Conservation (phyloP, 2,797 vertebrate genomes). For the Zenarchopterus dispar region DNA sequence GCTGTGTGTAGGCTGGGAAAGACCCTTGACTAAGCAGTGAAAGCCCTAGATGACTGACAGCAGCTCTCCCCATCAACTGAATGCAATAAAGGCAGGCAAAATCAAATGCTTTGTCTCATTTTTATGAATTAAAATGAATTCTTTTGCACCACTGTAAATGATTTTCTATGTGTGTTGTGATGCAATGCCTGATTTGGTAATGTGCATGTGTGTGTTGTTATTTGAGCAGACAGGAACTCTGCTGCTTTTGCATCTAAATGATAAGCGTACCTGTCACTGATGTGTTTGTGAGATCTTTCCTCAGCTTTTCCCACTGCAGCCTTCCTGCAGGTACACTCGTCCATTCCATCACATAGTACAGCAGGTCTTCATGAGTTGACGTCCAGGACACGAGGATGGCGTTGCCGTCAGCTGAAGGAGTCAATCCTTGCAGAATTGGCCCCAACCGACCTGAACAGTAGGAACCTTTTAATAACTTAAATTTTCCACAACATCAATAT, state of each 20-base stretch:
- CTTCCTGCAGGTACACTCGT: slow-evolving; percentile 17
- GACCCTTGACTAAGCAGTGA: too few relatives aligned
- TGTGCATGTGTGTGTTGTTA: neutral
- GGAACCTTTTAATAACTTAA: neutral
- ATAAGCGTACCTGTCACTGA: slow-evolving; percentile 76
- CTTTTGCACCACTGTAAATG: too few relatives aligned
- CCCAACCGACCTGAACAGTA: slow-evolving; percentile 64
- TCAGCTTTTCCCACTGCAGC: slow-evolving; percentile 77
- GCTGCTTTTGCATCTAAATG: neutral
- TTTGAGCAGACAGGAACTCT: neutral
- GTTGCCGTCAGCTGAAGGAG: slow-evolving; percentile 34
- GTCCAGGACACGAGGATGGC: slow-evolving; percentile 61
- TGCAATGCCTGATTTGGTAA: too few relatives aligned
- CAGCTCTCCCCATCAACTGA: too few relatives aligned
- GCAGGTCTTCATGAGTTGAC: neutral
- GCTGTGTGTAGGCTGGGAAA: too few relatives aligned
- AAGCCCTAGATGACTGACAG: too few relatives aligned
- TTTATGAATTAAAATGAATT: too few relatives aligned
- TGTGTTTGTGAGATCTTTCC: slow-evolving; percentile 42
- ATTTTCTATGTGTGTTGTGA: too few relatives aligned
- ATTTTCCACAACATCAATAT: neutral
- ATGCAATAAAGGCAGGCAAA: neutral
- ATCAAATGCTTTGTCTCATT: too few relatives aligned
- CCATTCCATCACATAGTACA: slow-evolving; percentile 85
- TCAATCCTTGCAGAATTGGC: slow-evolving; percentile 44